Evolutionary conservation across 92 coral and sea anemone species (phyloP).

Genomic region (Palythoa grandiflora): DNA sequence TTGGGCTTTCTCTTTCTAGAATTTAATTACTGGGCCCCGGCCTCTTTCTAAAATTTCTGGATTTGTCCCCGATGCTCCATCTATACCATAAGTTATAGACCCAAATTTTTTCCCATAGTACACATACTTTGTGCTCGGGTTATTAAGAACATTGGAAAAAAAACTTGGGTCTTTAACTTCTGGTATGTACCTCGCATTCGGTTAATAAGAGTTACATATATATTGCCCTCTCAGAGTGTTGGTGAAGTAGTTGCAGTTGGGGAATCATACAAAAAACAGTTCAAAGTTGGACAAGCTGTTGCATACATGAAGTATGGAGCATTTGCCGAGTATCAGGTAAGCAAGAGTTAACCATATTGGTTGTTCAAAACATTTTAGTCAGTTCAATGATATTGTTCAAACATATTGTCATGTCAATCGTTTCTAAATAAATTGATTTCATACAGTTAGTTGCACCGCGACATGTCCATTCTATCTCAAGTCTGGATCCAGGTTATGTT

Average conservation of each 20-base stretch:
- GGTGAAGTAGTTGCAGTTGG: slow-evolving; percentile 85
- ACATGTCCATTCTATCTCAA: slow-evolving; percentile 72
- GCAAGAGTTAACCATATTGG: background rate
- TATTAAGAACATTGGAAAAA: too few species aligned
- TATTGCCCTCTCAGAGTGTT: slow-evolving; percentile 55
- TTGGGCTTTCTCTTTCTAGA: too few species aligned
- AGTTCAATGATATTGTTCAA: background rate
- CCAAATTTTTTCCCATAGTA: too few species aligned
- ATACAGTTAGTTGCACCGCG: slow-evolving; percentile 73
- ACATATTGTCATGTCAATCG: background rate
- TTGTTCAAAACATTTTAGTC: background rate
- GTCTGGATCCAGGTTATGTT: slow-evolving; percentile 72
- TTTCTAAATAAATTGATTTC: background rate
- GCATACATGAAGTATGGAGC: slow-evolving; percentile 73
- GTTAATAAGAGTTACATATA: background rate
- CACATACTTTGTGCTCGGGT: too few species aligned
- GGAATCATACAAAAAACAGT: slow-evolving; percentile 51
- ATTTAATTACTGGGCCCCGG: too few species aligned
- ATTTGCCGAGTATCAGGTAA: slow-evolving; percentile 82
- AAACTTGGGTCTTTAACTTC: too few species aligned
- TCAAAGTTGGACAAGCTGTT: slow-evolving; percentile 78
- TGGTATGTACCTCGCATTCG: too few species aligned
- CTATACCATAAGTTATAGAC: too few species aligned
- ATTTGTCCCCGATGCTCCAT: too few species aligned
- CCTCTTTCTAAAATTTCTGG: too few species aligned